phyloP scores from a whole-genome alignment of 2,888 invertebrate genomes.

The Tiphia femorata region DNA sequence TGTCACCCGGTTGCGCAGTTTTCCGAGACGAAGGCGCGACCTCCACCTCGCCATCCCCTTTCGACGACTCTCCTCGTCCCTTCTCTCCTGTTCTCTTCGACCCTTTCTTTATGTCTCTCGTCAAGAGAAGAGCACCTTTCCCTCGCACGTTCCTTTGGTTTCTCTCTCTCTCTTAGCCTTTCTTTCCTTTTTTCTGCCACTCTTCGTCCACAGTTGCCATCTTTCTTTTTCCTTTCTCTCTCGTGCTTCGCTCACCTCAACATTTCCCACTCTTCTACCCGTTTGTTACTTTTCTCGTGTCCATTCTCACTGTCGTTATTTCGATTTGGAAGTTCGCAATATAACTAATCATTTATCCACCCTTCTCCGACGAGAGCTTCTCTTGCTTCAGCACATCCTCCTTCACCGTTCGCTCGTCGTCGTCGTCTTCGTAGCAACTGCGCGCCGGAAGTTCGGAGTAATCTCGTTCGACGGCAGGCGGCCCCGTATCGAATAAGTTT shows the following conservation, averaged over 20 bases:
- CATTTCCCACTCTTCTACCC: no score
- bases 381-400: no score
- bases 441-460: slow-evolving; percentile 36
- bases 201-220: background rate
- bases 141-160: no score
- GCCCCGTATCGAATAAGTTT: slow-evolving; percentile 40
- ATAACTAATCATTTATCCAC: slow-evolving; percentile 52
- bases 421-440: background rate
- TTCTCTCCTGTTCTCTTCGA: no score
- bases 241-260: slow-evolving; percentile 23
- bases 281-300: slow-evolving; percentile 36
- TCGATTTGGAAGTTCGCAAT: no score
- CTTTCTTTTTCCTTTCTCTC: background rate
- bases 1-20: slow-evolving; percentile 19
- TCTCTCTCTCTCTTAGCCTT: no score
- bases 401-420: slow-evolving; percentile 26
- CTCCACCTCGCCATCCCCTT: no score
- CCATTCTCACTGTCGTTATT: no score
- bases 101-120: no score
- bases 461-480: slow-evolving; percentile 44
- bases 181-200: no score
- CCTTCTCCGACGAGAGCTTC: slow-evolving; percentile 25
- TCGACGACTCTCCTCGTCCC: no score
- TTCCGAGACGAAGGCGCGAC: slow-evolving; percentile 8
- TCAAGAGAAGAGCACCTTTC: no score